Evolutionary conservation across 2,888 invertebrate genomes (phyloP).

Genomic region (Sarcophaga carnaria): DNA sequence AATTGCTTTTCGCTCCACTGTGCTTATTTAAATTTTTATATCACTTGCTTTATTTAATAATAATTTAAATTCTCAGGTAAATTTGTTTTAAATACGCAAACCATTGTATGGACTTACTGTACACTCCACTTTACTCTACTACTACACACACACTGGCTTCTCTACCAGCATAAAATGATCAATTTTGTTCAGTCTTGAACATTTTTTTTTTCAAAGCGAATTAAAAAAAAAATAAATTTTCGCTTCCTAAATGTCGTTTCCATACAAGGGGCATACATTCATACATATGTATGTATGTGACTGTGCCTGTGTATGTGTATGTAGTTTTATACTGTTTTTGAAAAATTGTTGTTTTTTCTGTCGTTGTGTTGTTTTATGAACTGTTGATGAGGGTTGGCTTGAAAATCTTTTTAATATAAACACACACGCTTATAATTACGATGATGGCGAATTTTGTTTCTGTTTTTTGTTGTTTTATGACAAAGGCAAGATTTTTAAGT

Average conservation of each 20-base stretch:
- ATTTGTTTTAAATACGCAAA: no score
- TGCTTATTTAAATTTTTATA: no score
- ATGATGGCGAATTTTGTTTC: no score
- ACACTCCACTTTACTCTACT: background rate
- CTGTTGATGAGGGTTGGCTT: background rate
- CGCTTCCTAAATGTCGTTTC: background rate
- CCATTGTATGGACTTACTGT: no score
- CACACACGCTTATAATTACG: background rate
- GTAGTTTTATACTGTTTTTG: background rate
- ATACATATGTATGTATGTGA: no score
- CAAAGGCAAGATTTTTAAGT: no score
- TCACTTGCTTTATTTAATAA: no score
- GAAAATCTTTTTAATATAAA: background rate
- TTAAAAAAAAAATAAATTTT: background rate
- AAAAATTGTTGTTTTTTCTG: background rate
- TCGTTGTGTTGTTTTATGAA: background rate
- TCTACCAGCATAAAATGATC: background rate
- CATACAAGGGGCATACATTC: background rate
- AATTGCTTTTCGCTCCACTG: no score
- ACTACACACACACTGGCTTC: background rate
- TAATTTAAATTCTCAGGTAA: no score
- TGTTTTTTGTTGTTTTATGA: no score
- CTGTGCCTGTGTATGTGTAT: conserved; percentile 11
- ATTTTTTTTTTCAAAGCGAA: conserved; percentile 22
- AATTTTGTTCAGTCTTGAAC: conserved; percentile 53